phyloP scores from a whole-genome alignment of 2,888 invertebrate genomes.

The Spatulosminthurus flaviceps region DNA sequence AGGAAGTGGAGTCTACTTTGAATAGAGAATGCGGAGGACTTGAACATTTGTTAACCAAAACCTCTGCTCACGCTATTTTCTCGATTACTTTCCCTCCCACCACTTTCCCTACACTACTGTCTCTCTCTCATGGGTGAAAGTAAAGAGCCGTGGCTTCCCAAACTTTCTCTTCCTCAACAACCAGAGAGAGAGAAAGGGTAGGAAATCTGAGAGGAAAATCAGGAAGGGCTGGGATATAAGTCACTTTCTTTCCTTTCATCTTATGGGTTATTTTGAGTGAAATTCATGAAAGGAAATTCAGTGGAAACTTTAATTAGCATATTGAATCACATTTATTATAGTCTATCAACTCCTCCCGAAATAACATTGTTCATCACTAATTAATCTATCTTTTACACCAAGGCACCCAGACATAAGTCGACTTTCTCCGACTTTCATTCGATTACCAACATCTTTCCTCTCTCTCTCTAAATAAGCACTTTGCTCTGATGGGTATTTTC shows the following conservation, averaged over 20 bases:
- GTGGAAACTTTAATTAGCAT: constrained; percentile 39
- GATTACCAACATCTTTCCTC: too few species aligned
- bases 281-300: constrained; percentile 13
- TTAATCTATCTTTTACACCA: not conserved
- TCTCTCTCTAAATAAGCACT: not conserved
- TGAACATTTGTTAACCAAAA: too few species aligned
- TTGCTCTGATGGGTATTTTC: not conserved
- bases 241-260: too few species aligned
- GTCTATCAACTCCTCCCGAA: constrained; percentile 8
- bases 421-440: not conserved
- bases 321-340: constrained; percentile 31
- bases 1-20: too few species aligned
- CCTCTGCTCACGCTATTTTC: not conserved
- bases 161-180: too few species aligned
- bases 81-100: not conserved
- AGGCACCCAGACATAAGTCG: not conserved
- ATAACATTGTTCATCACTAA: constrained; percentile 18
- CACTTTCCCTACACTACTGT: not conserved
- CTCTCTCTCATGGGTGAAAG: too few species aligned
- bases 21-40: too few species aligned
- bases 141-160: too few species aligned
- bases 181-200: too few species aligned
- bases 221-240: too few species aligned
- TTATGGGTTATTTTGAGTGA: not conserved
- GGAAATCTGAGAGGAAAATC: too few species aligned